phyloP scores from a whole-genome alignment of 2,797 vertebrate species.

The Etheostoma perlongum region DNA sequence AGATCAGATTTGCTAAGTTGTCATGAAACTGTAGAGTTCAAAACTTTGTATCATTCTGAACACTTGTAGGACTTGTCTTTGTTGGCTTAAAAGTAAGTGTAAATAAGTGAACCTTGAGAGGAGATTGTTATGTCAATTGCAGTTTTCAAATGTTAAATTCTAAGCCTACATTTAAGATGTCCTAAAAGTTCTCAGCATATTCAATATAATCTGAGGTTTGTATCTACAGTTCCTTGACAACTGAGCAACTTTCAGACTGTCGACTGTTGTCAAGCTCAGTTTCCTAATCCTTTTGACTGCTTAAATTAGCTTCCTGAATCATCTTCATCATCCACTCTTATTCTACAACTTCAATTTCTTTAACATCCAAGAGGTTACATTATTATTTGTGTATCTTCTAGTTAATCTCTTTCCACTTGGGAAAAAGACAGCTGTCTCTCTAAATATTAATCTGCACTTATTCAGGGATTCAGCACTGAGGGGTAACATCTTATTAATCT shows the following conservation, averaged over 20 bases:
- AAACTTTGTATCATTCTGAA: neutral
- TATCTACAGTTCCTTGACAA: neutral
- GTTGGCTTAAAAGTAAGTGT: neutral
- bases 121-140: neutral
- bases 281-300: neutral
- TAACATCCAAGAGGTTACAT: neutral
- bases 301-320: neutral
- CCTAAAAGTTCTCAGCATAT: no score
- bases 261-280: neutral
- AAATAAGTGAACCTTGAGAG: neutral
- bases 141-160: neutral
- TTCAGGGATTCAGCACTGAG: slow-evolving; percentile 5
- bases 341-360: neutral
- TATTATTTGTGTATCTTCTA: neutral
- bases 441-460: neutral
- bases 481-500: slow-evolving; percentile 9
- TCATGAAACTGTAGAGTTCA: neutral
- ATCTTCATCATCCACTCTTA: neutral
- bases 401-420: neutral
- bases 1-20: neutral
- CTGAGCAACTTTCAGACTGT: neutral
- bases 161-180: no score
- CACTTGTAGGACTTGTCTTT: neutral
- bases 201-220: no score
- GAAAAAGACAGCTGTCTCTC: neutral